Evolutionary conservation across 2,113 vertebrate genomes (phyloP).

Genomic region (Mola mola): DNA sequence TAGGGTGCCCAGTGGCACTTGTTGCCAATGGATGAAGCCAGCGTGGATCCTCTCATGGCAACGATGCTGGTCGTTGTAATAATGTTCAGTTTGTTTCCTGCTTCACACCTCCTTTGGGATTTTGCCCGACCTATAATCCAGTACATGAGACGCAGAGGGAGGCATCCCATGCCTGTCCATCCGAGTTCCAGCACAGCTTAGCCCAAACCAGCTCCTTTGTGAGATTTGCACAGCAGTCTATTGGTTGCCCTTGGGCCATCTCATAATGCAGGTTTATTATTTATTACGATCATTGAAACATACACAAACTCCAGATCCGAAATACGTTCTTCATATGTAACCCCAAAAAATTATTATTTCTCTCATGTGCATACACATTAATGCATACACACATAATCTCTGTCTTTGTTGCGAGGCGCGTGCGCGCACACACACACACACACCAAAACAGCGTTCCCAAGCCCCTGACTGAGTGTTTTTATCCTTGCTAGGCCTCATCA

Average conservation of each 20-base stretch:
- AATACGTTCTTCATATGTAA: conserved; percentile 19
- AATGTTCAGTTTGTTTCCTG: conserved; percentile 82
- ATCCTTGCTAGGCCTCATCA: conserved; percentile 72
- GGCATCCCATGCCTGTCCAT: conserved; percentile 79
- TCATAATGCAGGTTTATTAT: conserved; percentile 55
- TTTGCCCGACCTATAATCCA: conserved; percentile 76
- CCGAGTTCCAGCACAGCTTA: conserved; percentile 69
- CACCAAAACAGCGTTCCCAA: conserved; percentile 66
- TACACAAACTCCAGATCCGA: conserved; percentile 10
- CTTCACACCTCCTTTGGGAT: conserved; percentile 74
- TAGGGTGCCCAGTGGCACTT: conserved; percentile 79
- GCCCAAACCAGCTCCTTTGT: conserved; percentile 69
- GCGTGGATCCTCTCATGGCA: conserved; percentile 79
- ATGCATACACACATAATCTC: conserved; percentile 24
- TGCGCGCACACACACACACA: conserved; percentile 37
- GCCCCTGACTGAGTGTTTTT: conserved; percentile 78
- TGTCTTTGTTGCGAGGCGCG: conserved; percentile 24
- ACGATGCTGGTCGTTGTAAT: conserved; percentile 70
- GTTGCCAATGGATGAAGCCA: conserved; percentile 79
- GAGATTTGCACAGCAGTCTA: conserved; percentile 56
- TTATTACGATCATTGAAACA: conserved; percentile 38
- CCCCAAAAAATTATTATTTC: conserved; percentile 25
- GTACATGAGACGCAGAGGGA: conserved; percentile 80
- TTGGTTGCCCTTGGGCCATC: conserved; percentile 50
- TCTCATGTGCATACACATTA: conserved; percentile 14